These are phyloP conservation scores for Hylaeus volcanicus DNA, from an alignment of 1,140 invertebrate genomes.

Conservation along the genomic window DNA sequence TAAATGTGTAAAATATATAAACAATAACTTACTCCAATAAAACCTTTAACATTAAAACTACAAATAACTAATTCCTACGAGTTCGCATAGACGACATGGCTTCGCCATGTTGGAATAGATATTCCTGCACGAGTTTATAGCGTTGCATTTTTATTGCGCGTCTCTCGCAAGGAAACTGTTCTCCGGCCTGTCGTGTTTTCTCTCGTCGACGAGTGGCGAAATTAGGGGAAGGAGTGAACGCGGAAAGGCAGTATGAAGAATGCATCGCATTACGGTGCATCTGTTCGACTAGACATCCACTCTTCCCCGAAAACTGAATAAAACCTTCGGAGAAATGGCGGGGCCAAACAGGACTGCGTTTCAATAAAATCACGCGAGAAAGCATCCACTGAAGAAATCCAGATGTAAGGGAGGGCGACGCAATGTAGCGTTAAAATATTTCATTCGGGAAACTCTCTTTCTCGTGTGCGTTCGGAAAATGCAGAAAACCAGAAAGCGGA, in stretches of 20 bases:
- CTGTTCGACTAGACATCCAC: background rate
- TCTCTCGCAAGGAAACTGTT: too few relatives aligned
- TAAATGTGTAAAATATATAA: too few relatives aligned
- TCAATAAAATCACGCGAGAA: conserved; percentile 8
- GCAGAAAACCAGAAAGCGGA: background rate
- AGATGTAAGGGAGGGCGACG: background rate
- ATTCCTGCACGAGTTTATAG: too few relatives aligned
- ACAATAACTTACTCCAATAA: too few relatives aligned
- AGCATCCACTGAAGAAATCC: background rate
- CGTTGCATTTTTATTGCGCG: too few relatives aligned
- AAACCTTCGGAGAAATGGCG: background rate
- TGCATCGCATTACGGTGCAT: conserved; percentile 1
- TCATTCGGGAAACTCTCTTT: background rate
- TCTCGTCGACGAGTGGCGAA: background rate
- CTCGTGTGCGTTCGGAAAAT: background rate
- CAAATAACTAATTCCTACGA: too few relatives aligned
- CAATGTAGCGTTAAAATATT: background rate
- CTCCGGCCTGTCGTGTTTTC: too few relatives aligned
- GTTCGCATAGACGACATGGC: too few relatives aligned
- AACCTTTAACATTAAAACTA: too few relatives aligned
- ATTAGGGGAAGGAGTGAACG: background rate
- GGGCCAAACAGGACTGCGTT: background rate
- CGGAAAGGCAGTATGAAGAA: background rate
- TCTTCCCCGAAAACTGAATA: conserved; percentile 2
- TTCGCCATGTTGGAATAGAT: too few relatives aligned